phyloP scores from a whole-genome alignment of 53 echinoderm and acorn worm genomes.

The Patiria pectinifera region DNA sequence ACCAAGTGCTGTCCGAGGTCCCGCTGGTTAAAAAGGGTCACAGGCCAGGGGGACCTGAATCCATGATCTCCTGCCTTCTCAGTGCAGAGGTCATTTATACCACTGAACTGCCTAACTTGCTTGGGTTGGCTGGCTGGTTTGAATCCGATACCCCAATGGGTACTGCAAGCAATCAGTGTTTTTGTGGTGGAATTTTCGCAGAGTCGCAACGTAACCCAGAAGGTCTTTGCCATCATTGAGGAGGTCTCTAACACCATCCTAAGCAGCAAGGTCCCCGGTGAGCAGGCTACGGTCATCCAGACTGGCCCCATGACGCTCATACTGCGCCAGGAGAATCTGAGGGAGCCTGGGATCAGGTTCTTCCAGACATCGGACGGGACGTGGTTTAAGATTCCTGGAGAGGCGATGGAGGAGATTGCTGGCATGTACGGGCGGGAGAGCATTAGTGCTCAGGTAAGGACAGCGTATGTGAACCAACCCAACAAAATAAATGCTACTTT shows the following conservation, averaged over 20 bases:
- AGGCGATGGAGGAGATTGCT: constrained; percentile 61
- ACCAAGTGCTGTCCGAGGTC: too few relatives aligned
- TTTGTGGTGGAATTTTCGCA: neutral
- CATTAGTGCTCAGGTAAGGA: constrained; percentile 70
- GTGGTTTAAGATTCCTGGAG: constrained; percentile 76
- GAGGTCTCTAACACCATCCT: constrained; percentile 65
- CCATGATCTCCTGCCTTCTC: too few relatives aligned
- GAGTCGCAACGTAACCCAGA: constrained; percentile 73
- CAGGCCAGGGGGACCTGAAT: too few relatives aligned
- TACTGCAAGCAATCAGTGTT: too few relatives aligned
- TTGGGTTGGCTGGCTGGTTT: too few relatives aligned
- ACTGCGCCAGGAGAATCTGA: constrained; percentile 64
- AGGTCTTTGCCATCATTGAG: constrained; percentile 74
- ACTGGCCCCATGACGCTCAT: constrained; percentile 61
- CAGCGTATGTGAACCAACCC: too few relatives aligned
- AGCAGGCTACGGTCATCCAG: constrained; percentile 62
- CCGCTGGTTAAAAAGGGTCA: too few relatives aligned
- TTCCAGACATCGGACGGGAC: constrained; percentile 72
- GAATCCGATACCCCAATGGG: too few relatives aligned
- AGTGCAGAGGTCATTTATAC: too few relatives aligned
- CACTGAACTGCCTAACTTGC: too few relatives aligned
- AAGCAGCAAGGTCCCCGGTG: constrained; percentile 69
- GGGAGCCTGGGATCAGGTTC: constrained; percentile 36
- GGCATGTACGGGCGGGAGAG: constrained; percentile 38
- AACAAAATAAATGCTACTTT: too few relatives aligned